Evolutionary conservation across 2,113 vertebrate species (phyloP).

Genomic region (Menidia beryllina): DNA sequence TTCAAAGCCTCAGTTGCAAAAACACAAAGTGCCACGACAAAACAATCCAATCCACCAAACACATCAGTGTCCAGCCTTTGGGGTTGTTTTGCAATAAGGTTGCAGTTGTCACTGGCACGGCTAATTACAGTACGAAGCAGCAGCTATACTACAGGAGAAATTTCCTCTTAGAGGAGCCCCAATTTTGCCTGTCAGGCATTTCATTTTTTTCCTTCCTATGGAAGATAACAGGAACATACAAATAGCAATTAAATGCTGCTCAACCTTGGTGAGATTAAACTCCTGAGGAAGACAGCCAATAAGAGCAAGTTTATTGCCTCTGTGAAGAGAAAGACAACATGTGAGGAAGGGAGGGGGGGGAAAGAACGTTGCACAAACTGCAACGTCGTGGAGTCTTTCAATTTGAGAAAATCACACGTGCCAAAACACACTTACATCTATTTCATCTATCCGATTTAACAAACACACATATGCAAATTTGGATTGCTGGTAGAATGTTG

Average conservation of each 20-base stretch:
- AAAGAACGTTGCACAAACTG: constrained; percentile 13
- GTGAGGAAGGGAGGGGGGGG: constrained; percentile 45
- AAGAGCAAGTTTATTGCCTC: constrained; percentile 62
- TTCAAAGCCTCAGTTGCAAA: constrained; percentile 46
- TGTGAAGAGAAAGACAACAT: constrained; percentile 44
- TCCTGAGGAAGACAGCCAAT: constrained; percentile 66
- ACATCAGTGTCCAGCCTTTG: constrained; percentile 62
- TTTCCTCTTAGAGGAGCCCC: constrained; percentile 67
- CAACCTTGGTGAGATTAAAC: constrained; percentile 74
- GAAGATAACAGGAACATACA: constrained; percentile 71
- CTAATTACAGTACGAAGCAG: constrained; percentile 67
- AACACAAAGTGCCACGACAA: constrained; percentile 44
- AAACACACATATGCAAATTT: neutral
- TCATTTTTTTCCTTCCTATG: constrained; percentile 76
- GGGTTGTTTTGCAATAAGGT: constrained; percentile 64
- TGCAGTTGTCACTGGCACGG: constrained; percentile 62
- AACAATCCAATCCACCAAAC: constrained; percentile 65
- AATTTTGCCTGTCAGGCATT: constrained; percentile 72
- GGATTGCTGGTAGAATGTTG: neutral
- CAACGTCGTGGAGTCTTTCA: neutral
- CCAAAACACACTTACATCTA: neutral
- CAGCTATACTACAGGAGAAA: constrained; percentile 58
- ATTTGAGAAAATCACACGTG: neutral
- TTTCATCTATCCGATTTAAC: constrained; percentile 3
- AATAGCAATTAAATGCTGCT: constrained; percentile 80